Base-by-base conservation (phyloP, 2,888 invertebrate genomes). In the Trissolcus japonicus region DNA sequence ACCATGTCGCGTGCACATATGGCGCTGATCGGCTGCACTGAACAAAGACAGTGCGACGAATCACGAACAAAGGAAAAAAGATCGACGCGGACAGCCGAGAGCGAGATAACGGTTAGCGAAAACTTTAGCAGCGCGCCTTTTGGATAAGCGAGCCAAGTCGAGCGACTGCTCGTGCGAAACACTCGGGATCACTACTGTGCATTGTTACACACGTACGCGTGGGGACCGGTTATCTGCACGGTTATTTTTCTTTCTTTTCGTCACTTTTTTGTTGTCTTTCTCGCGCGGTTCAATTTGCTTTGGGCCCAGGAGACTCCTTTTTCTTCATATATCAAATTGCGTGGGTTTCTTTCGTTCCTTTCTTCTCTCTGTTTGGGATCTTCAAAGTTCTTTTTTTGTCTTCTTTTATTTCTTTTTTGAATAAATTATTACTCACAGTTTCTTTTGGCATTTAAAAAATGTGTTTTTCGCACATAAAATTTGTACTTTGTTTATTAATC, bases 1-100 rank as follows among this genome's bases (percentile, higher is more conserved):
- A 85, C 88, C 87, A 88, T 88, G 79, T 78, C 85, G 73, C 41
- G 57, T 25, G 67, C 71, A 78, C 83, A 84, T 84, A 83, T 81
- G 83, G 82, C 16, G 29, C 16, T 7, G 11, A 9, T 61, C 66
- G 11, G 35, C 35, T 35, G 35, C 35, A 35, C 35, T 35, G 35
- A 35, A 61, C 61, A 61, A 73, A 53, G 41, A 61, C 55, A 41
- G 25, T 35, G 13, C 29, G 16, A 48, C 54, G 55, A 43, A 21
- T 29, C 43, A 16, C 62, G 41, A 40, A 63, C 62, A 63, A 63
- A 63, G 62, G 54, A 51, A 61, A 50, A 61, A 46, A 40, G 57
- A 57, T 40, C 21, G 46, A 19, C 43, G 50, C 61, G 51, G 51
- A 51, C 51, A 25, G 29, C 7, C 53, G 50, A 21, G 54, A 14